Evolutionary conservation across 2,888 invertebrate species (phyloP), one percentile per base, ranked within the genome.

Genomic region (Phlogophora meticulosa): DNA sequence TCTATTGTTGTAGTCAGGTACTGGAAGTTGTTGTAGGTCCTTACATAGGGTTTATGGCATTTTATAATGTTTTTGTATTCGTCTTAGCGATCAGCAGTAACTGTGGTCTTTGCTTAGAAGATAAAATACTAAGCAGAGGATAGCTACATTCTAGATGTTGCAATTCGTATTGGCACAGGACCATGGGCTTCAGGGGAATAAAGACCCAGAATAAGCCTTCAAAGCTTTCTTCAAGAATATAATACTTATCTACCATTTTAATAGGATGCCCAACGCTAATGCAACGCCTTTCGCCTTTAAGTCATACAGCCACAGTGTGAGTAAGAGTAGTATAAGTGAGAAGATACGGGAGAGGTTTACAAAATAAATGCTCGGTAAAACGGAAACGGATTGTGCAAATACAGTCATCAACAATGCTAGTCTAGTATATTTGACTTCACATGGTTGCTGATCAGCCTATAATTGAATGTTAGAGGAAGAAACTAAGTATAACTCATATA

Each of bases 1-100:
- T 45, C 77, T 62, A 53, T 80, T 70, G 80, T 76, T 56, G 4
- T 4, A 45, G 10, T 60, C 77, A 77, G 77, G 77, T 80, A 77
- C 59, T 53, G 42, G 13, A 20, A 52, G 17, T 45, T 11, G 11
- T 17, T 28, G 24, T 22, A 58, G n/a, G 20, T 72, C 42, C 42
- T 17, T 46, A 36, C 13, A 17, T 49, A 58, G 46, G 32, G 46
- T 66, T 62, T 66, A 59, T 62, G 55, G 46, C 38, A 56, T 59
- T 56, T 62, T 56, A 48, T 46, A 15, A 58, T 53, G 7, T 24
- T 64, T 56, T 49, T 1, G 11, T 42, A 36, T 32, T 13, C 7
- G 10, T 24, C 2, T 1, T 36, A 28, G 43, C 10, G 17, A 7
- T 32, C n/a, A n/a, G n/a, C 4, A n/a, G n/a, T 5, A n/a, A 15